Conservation (phyloP, 2,113 vertebrate genomes). For the Alectura lathami region DNA sequence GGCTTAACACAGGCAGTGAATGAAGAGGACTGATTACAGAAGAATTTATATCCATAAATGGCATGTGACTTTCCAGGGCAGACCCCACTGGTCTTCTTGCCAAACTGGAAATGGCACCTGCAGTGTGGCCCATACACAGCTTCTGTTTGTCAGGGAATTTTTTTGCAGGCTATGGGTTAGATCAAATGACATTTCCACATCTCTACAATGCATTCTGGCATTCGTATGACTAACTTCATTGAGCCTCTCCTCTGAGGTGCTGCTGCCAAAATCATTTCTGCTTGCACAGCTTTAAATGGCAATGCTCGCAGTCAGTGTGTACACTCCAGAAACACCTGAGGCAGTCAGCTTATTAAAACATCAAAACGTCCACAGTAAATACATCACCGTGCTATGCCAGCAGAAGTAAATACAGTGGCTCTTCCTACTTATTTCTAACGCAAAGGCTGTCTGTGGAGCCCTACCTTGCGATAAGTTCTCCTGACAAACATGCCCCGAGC, state of each 20-base stretch:
- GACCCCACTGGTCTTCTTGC: neutral
- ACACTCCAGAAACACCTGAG: neutral
- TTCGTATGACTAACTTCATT: neutral
- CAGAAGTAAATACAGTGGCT: neutral
- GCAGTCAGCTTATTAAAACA: neutral
- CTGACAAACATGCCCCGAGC: conserved; percentile 87
- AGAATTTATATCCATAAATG: neutral
- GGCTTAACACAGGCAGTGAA: neutral
- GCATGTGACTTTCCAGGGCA: neutral
- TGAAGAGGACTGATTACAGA: neutral
- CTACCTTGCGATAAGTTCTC: conserved; percentile 84
- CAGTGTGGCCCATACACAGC: neutral
- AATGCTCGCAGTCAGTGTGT: rapidly evolving
- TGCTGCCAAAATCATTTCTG: neutral
- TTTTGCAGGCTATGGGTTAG: neutral
- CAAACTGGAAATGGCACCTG: neutral
- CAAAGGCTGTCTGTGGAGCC: rapidly evolving
- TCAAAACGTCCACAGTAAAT: neutral
- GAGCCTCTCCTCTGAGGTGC: neutral
- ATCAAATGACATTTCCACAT: conserved; percentile 15
- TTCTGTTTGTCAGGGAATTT: neutral
- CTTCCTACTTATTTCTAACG: neutral
- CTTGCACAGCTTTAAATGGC: neutral
- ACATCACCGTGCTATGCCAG: rapidly evolving
- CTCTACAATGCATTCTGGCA: neutral